Evolutionary conservation across 2,113 vertebrate species (phyloP).

Genomic region (Dolichallabes microphthalmus): DNA sequence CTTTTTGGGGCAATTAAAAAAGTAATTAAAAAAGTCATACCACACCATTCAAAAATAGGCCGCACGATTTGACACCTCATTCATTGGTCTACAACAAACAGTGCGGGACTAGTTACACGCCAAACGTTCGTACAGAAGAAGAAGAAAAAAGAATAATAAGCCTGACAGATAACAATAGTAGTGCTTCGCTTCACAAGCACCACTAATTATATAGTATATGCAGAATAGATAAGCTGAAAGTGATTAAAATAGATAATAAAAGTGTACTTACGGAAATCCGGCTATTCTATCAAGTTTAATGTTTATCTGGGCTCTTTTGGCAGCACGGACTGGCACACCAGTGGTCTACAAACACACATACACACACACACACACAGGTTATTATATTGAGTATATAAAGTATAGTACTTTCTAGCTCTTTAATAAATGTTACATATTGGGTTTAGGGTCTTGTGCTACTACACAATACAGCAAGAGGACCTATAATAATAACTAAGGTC

Average conservation of each 20-base stretch:
- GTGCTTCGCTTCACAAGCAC: too few species aligned
- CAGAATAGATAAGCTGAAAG: not conserved
- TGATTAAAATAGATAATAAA: not conserved
- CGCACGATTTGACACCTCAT: too few species aligned
- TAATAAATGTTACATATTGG: not conserved
- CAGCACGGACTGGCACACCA: constrained; percentile 73
- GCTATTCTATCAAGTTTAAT: constrained; percentile 54
- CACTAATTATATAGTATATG: too few species aligned
- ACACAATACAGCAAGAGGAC: constrained; percentile 10
- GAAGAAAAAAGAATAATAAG: too few species aligned
- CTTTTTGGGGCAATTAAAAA: too few species aligned
- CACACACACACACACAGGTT: not conserved
- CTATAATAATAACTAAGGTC: not conserved
- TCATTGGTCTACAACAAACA: too few species aligned
- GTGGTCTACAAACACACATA: constrained; percentile 62
- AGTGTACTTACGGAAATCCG: constrained; percentile 68
- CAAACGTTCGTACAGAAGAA: too few species aligned
- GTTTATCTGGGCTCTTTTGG: constrained; percentile 76
- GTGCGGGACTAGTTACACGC: too few species aligned
- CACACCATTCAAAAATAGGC: too few species aligned
- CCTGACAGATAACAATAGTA: too few species aligned
- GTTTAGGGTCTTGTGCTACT: not conserved
- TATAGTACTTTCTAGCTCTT: not conserved
- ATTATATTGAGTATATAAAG: too few species aligned
- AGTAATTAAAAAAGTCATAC: too few species aligned